Base-by-base conservation (phyloP, 1,140 invertebrate species). In the Uloborus diversus region DNA sequence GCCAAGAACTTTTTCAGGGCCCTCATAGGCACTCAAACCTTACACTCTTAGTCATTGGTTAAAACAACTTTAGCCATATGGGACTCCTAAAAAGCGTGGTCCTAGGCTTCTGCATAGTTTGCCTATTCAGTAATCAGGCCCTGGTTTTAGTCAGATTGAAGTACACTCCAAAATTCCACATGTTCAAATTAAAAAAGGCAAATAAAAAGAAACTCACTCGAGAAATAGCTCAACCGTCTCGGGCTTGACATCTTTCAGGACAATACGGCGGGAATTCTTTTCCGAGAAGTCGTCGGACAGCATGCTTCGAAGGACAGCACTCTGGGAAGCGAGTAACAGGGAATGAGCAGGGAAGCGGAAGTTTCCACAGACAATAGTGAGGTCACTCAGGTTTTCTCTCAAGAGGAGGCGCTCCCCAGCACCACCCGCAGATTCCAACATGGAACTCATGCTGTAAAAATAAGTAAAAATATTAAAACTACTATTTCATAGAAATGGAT, bases 371-470 rank as follows among this genome's bases (percentile, higher is more conserved):
- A 78, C 73, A 5, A 78, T 30, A 25, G 73, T 37, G 20, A 78
- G 5, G 57, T 78, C 62, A n/a, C 62, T 65, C 1, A 78, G 33
- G n/a, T 78, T 62, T 57, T 78, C 61, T 37, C 57, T 78, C 27
- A 78, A 57, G 42, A 65, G 66, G 1, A 66, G 32, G 17, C 23
- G 23, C 11, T 78, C 32, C 25, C 73, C 73, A 25, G 59, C 47
- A 66, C 62, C 30, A 1, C 57, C 30, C 23, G 49, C 13, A 53
- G 17, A 20, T 20, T n/a, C 23, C 23, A 53, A 1, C 23, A 53
- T 7, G 1, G 17, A 20, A 20, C 49, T 53, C 49, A 53, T 42
- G n/a, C n/a, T n/a, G n/a, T n/a, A n/a, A n/a, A n/a, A n/a, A n/a
- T n/a, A n/a, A n/a, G n/a, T n/a, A n/a, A n/a, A n/a, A n/a, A n/a